Base-by-base conservation (phyloP, 2,797 vertebrate species). In the Nyctalus aviator region DNA sequence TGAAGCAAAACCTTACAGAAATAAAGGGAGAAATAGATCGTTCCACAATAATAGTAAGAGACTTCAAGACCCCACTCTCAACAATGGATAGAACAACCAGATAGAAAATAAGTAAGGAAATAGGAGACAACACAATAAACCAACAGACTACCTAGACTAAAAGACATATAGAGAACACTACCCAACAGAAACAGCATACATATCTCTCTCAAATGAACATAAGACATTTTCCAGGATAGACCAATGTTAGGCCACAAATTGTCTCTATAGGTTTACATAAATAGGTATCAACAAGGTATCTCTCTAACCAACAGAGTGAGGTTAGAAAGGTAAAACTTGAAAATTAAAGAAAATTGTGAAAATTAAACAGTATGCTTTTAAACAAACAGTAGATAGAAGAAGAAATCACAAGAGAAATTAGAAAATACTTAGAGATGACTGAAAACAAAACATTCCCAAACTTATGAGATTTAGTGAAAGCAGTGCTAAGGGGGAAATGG, bases 241-340 rank as follows among this genome's bases (percentile, higher is more conserved):
- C 57, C 14, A 44, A 87, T 73, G 57, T 77, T 48, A 78, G 48
- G 37, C 25, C 50, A 66, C 37, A 93, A 48, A 93, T 66, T 46
- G 69, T 64, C n/a, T 69, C 50, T 50, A 0, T n/a, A 86, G 82
- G 69, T 71, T 78, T 48, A 77, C 71, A 89, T 78, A 77, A 37
- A 35, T 21, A 41, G 32, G n/a, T 72, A 79, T 78, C 53, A 92
- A 86, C 8, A 71, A 85, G 85, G 18, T 75, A 57, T 81, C 23
- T 82, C 17, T 82, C 35, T 88, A 59, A 75, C 18, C n/a, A 66
- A 55, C 5, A 25, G 25, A 50, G n/a, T 82, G n/a, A 76, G 46
- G 46, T 93, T 82, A 68, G 35, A 83, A 82, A 93, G n/a, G 13
- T 55, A 66, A 66, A 82, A 55, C 27, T 83, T 57, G 77, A 88